Evolutionary conservation across 2,797 vertebrate genomes (phyloP).

Genomic region (Petrocephalus schoutedeni): DNA sequence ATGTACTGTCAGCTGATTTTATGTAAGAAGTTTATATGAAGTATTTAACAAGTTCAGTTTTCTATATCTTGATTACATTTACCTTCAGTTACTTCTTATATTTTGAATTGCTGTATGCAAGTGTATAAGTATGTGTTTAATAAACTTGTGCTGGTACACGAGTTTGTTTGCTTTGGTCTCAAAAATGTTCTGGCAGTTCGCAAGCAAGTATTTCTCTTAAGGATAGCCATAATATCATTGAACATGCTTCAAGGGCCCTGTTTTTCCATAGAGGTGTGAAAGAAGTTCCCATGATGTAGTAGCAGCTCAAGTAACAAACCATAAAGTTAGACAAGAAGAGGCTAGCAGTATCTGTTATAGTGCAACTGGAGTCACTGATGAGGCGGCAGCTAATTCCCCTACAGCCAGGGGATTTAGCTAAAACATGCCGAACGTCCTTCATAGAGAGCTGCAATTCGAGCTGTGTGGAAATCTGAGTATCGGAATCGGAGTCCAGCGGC

Average conservation of each 20-base stretch:
- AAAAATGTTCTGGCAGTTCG: background rate
- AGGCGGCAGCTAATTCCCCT: background rate
- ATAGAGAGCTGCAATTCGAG: background rate
- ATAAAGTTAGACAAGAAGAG: constrained; percentile 40
- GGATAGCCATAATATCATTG: background rate
- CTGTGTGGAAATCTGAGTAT: background rate
- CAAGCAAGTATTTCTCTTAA: background rate
- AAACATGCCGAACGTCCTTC: background rate
- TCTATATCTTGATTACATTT: background rate
- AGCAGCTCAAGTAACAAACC: constrained; percentile 49
- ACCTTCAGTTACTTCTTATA: background rate
- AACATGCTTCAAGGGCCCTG: constrained; percentile 26
- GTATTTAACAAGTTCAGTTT: background rate
- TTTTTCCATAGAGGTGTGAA: constrained; percentile 38
- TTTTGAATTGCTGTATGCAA: background rate
- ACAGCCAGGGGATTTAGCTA: background rate
- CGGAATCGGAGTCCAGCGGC: background rate
- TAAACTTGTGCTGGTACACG: background rate
- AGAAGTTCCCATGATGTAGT: constrained; percentile 49
- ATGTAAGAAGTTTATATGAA: background rate
- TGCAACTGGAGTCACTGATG: constrained; percentile 46
- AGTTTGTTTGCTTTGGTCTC: background rate
- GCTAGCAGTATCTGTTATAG: constrained; percentile 40
- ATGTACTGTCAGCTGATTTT: background rate
- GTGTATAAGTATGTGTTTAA: background rate